A percentile compares a stretch with the other conserved stretches of the same genome.
Evolutionary conservation across 2,888 invertebrate genomes (phyloP).

Genomic region (Amphipyra tragopoginis): DNA sequence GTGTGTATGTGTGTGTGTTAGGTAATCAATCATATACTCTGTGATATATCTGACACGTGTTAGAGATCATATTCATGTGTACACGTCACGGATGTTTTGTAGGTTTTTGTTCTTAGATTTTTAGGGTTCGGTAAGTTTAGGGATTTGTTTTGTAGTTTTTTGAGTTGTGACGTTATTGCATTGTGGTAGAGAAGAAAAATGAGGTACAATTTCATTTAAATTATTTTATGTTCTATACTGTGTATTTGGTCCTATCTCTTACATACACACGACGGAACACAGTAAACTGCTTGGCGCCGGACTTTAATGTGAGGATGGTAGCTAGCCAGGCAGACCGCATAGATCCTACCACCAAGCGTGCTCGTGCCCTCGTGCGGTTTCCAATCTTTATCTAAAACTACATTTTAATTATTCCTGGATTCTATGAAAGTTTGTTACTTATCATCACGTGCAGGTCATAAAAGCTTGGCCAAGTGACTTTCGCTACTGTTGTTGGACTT

Average conservation of each 20-base stretch:
- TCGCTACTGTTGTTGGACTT: conserved; percentile 7
- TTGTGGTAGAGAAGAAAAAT: background rate
- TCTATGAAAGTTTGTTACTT: conserved; percentile 18
- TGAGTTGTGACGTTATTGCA: conserved; percentile 4
- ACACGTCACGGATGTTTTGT: conserved; percentile 44
- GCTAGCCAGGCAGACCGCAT: too few species aligned
- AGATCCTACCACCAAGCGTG: too few species aligned
- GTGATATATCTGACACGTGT: conserved; percentile 63
- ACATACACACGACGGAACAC: too few species aligned
- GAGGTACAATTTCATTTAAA: background rate
- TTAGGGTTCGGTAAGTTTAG: conserved; percentile 21
- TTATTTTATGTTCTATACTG: too few species aligned
- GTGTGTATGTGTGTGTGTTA: conserved; percentile 34
- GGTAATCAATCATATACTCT: conserved; percentile 64
- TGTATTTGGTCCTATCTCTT: too few species aligned
- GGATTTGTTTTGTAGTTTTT: conserved; percentile 1
- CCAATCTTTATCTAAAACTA: conserved; percentile 30
- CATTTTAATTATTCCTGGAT: conserved; percentile 26
- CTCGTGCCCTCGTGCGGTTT: conserved; percentile 9
- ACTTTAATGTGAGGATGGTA: too few species aligned
- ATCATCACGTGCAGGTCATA: conserved; percentile 41
- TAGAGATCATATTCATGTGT: conserved; percentile 58
- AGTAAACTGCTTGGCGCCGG: too few species aligned
- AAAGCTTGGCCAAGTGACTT: conserved; percentile 16
- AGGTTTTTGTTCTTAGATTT: conserved; percentile 25